These are phyloP conservation scores for Callionymus lyra DNA, from an alignment of 2,113 vertebrate species.

Conservation along the genomic window DNA sequence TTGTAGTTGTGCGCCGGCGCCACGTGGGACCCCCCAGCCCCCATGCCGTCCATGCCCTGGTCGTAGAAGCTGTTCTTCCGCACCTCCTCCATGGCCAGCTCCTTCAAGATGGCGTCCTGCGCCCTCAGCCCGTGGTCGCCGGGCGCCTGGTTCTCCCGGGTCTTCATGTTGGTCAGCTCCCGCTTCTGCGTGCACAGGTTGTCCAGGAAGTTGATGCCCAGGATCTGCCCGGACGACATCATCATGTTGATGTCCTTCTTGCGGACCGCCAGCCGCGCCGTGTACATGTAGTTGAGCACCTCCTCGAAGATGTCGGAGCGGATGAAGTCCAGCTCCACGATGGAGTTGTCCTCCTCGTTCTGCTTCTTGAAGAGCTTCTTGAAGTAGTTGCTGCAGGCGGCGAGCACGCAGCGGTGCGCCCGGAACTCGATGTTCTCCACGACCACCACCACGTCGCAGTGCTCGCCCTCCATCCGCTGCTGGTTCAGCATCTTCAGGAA, in stretches of 20 bases:
- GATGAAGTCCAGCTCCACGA: slow-evolving; percentile 93
- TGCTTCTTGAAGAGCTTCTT: slow-evolving; percentile 96
- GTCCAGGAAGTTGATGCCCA: slow-evolving; percentile 88
- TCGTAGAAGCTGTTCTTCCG: slow-evolving; percentile 95
- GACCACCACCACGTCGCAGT: slow-evolving; percentile 92
- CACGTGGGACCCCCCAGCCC: slow-evolving; percentile 81
- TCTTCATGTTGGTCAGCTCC: slow-evolving; percentile 85
- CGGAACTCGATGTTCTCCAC: slow-evolving; percentile 94
- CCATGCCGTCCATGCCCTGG: slow-evolving; percentile 94
- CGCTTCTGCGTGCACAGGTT: slow-evolving; percentile 91
- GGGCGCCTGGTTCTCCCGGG: slow-evolving; percentile 78
- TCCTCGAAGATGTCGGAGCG: slow-evolving; percentile 93
- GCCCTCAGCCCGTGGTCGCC: slow-evolving; percentile 92
- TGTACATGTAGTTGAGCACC: slow-evolving; percentile 95
- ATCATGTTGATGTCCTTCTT: slow-evolving; percentile 93
- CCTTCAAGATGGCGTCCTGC: slow-evolving; percentile 93
- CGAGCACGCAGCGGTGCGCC: slow-evolving; percentile 87
- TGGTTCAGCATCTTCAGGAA: slow-evolving; percentile 94
- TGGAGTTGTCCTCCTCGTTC: slow-evolving; percentile 89
- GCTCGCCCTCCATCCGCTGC: slow-evolving; percentile 89
- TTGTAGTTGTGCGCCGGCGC: slow-evolving; percentile 86
- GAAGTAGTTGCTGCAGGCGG: slow-evolving; percentile 94
- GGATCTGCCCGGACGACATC: slow-evolving; percentile 91
- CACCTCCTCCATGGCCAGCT: slow-evolving; percentile 92
- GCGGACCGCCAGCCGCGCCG: slow-evolving; percentile 84